These are phyloP conservation scores for Alosa alosa DNA, from an alignment of 2,113 vertebrate genomes.

Conservation along the genomic window DNA sequence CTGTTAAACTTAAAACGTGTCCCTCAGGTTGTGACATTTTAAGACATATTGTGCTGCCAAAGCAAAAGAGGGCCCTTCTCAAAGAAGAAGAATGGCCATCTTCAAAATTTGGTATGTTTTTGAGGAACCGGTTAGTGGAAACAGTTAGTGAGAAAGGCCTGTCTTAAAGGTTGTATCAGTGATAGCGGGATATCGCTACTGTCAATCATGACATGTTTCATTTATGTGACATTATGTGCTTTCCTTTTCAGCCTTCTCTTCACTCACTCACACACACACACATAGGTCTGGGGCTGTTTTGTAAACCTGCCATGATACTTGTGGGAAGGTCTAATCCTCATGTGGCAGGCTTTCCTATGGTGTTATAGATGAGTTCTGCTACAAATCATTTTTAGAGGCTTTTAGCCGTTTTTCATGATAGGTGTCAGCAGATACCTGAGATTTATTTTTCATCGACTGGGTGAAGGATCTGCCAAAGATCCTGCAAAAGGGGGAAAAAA, in stretches of 20 bases:
- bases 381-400: background rate
- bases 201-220: background rate
- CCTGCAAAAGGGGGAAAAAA: background rate
- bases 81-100: no score
- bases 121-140: no score
- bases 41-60: no score
- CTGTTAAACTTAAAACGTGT: no score
- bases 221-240: background rate
- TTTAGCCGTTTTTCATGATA: background rate
- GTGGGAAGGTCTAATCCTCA: background rate
- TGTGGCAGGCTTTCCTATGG: background rate
- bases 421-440: background rate
- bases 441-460: conserved; percentile 15
- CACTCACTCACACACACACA: background rate
- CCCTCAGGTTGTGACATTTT: no score
- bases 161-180: no score
- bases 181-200: no score
- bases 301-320: background rate
- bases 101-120: no score
- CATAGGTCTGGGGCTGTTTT: background rate
- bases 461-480: background rate
- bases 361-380: background rate
- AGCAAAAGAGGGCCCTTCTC: no score
- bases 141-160: no score
- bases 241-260: no score